Conservation (phyloP, 2,797 vertebrate genomes). For the Phrynocephalus forsythii region DNA sequence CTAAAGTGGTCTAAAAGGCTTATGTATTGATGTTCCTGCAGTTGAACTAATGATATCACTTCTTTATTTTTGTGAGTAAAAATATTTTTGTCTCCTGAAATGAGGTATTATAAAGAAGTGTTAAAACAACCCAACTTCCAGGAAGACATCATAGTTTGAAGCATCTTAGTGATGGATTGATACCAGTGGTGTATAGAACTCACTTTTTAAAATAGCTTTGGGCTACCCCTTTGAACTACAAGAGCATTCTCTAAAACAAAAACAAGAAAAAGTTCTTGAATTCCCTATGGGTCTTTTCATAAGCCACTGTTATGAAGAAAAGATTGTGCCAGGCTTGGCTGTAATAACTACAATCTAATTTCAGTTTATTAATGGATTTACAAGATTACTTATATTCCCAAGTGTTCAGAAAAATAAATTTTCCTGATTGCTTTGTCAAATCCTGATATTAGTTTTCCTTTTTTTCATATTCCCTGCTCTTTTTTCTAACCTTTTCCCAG, state of each 20-base stretch:
- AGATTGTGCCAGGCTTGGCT: not conserved
- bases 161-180: not conserved
- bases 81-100: not conserved
- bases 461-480: conserved; percentile 34
- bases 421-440: conserved; percentile 35
- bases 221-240: conserved; percentile 25
- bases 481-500: conserved; percentile 31
- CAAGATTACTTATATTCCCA: conserved; percentile 44
- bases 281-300: conserved; percentile 35
- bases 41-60: not conserved
- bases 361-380: conserved; percentile 58
- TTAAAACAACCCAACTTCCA: not conserved
- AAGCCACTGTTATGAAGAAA: conserved; percentile 48
- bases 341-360: conserved; percentile 49
- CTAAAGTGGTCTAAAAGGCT: not conserved
- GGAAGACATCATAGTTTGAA: not conserved
- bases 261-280: conserved; percentile 32
- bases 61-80: not conserved
- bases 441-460: not conserved
- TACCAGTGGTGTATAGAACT: not conserved
- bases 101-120: not conserved
- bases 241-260: not conserved
- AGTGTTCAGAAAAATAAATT: conserved; percentile 40
- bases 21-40: not conserved
- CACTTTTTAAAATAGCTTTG: not conserved